Conservation (phyloP, 2,113 vertebrate species). For the Scophthalmus maximus region DNA sequence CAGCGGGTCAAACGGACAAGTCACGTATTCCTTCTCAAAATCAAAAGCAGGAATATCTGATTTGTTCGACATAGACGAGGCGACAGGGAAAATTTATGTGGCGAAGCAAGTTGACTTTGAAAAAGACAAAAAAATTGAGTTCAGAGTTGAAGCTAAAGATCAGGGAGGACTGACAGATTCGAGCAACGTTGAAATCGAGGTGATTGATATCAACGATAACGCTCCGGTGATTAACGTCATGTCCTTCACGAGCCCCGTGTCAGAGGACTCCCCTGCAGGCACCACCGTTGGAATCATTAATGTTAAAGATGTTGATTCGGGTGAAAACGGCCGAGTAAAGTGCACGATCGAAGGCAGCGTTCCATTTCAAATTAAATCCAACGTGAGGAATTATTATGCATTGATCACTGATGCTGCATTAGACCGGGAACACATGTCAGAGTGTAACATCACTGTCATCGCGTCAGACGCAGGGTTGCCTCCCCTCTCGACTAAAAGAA, state of each 20-base stretch:
- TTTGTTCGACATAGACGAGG: slow-evolving; percentile 60
- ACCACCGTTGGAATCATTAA: slow-evolving; percentile 73
- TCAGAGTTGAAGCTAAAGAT: slow-evolving; percentile 74
- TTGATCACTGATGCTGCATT: slow-evolving; percentile 60
- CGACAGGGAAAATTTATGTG: slow-evolving; percentile 58
- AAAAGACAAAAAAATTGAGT: slow-evolving; percentile 66
- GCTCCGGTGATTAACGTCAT: slow-evolving; percentile 65
- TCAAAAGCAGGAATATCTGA: slow-evolving; percentile 46
- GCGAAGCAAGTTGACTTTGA: slow-evolving; percentile 69
- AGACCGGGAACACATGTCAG: slow-evolving; percentile 65
- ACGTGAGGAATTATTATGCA: slow-evolving; percentile 71
- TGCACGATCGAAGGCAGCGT: slow-evolving; percentile 55
- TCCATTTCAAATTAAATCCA: slow-evolving; percentile 71
- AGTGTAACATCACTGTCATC: slow-evolving; percentile 71
- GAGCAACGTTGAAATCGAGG: slow-evolving; percentile 69
- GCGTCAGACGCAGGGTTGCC: slow-evolving; percentile 67
- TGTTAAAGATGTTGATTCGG: slow-evolving; percentile 71
- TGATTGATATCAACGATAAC: slow-evolving; percentile 75
- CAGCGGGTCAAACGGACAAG: slow-evolving; percentile 65
- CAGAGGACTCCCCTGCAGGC: slow-evolving; percentile 65
- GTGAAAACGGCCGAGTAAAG: slow-evolving; percentile 64
- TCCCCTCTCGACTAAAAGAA: slow-evolving; percentile 41
- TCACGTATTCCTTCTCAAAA: slow-evolving; percentile 67
- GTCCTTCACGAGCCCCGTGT: slow-evolving; percentile 66
- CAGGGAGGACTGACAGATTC: slow-evolving; percentile 68